Conservation (phyloP, 1,140 invertebrate species). For the Vanessa atalanta region DNA sequence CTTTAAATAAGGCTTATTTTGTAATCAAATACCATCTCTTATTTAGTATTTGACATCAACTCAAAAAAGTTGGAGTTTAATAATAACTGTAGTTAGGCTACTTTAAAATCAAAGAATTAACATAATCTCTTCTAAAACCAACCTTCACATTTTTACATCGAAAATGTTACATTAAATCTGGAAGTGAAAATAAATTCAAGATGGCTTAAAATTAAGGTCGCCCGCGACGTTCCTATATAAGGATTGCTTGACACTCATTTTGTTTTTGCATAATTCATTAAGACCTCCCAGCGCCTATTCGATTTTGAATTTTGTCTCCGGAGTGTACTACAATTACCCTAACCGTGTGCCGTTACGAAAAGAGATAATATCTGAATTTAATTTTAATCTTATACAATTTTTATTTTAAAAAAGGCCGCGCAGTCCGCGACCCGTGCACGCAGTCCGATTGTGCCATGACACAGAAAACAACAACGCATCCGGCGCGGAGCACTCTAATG, state of each 20-base stretch:
- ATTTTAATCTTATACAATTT: not conserved
- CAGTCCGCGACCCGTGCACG: no score
- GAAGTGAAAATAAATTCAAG: conserved; percentile 46
- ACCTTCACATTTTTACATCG: conserved; percentile 21
- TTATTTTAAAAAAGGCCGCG: no score
- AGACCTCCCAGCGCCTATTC: conserved; percentile 39
- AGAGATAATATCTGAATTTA: conserved; percentile 17
- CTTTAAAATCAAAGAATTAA: conserved; percentile 2
- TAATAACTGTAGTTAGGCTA: not conserved
- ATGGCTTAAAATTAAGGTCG: conserved; percentile 40
- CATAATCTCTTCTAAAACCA: conserved; percentile 2
- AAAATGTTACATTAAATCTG: conserved; percentile 29
- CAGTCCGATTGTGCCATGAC: no score
- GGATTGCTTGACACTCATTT: conserved; percentile 47
- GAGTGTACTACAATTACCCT: conserved; percentile 43
- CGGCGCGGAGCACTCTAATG: no score
- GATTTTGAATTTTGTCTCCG: conserved; percentile 41
- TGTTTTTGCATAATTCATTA: conserved; percentile 50
- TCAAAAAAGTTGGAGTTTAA: no score
- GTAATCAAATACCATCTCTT: no score
- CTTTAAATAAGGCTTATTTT: no score
- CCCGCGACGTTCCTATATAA: conserved; percentile 39
- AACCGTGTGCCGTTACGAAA: conserved; percentile 27
- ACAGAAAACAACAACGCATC: no score
- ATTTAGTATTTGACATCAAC: no score